Base-by-base conservation (phyloP, 53 echinoderm and acorn worm genomes). In the Crossaster papposus region DNA sequence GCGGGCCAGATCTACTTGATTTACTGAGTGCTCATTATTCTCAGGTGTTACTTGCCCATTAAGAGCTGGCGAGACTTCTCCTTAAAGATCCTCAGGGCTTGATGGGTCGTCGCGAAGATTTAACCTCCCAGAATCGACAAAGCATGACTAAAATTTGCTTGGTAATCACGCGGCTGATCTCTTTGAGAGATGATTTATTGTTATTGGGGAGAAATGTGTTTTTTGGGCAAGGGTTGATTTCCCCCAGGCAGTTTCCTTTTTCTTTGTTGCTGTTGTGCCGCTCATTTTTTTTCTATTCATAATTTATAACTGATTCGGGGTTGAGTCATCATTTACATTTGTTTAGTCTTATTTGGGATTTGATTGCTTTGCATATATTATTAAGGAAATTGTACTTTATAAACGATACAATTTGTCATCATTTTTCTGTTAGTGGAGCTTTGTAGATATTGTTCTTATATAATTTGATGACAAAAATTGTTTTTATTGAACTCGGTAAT, bases 11-110 rank as follows among this genome's bases (percentile, higher is more conserved):
- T 38, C 85, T 73, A 72, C 85, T 85, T 53, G 85, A 71, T 52
- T 53, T 54, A 54, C 71, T 73, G 33, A 85, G 72, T 72, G 85
- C 34, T 72, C 85, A 73, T 85, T 85, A 72, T 72, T 73, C 72
- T 71, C 50, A 72, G 85, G 73, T 85, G 85, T 85, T 85, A 85
- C 85, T 72, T 30, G n/a, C 72, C 72, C 54, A 85, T 83, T 70
- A 70, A 44, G 37, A 70, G 44, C 31, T 13, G 37, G 65, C 44
- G 7, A 68, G 75, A 22, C 83, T 83, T 65, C 70, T 70, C 14
- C 14, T 33, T 37, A 15, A 29, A 44, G 83, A 23, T 65, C 68
- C 70, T 28, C 4, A 29, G 83, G 70, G 51, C 83, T 65, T 14
- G 38, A 65, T 30, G n/a, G n/a, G n/a, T n/a, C n/a, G n/a, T 14